These are phyloP conservation scores for Furcifer pardalis DNA, from an alignment of 2,797 vertebrate species.

Conservation along the genomic window DNA sequence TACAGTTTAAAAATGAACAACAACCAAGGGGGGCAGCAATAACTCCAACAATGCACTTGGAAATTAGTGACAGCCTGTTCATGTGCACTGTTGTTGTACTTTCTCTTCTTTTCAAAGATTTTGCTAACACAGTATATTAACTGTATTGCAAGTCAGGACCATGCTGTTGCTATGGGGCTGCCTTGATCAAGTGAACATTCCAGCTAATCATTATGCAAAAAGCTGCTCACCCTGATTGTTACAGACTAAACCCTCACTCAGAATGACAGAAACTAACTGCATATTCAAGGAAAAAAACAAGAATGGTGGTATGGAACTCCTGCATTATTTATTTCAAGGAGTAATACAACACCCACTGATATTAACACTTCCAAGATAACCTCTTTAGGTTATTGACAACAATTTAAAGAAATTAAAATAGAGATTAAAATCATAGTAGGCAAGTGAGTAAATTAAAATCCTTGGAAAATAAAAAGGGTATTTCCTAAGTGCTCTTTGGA, in stretches of 20 bases:
- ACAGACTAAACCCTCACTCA: conserved; percentile 15
- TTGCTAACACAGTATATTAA: background rate
- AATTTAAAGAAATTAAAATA: background rate
- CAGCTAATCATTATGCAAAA: background rate
- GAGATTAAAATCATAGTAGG: background rate
- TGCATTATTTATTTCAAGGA: background rate
- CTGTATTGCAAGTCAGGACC: background rate
- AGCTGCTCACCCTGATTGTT: conserved; percentile 1
- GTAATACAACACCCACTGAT: background rate
- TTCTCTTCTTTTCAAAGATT: background rate
- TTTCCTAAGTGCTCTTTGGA: too few relatives aligned
- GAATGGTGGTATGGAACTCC: conserved; percentile 33
- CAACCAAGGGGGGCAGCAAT: background rate
- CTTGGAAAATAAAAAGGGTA: background rate
- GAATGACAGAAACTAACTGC: conserved; percentile 22
- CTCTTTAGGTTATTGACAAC: background rate
- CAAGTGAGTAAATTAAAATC: background rate
- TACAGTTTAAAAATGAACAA: background rate
- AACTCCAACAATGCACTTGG: background rate
- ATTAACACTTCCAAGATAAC: background rate
- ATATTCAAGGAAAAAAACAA: conserved; percentile 51
- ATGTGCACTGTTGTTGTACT: conserved; percentile 22
- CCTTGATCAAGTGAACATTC: background rate
- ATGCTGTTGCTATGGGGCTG: background rate
- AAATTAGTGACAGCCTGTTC: background rate